Evolutionary conservation across 2,113 vertebrate genomes (phyloP), one percentile per base, ranked within the genome.

Genomic region (Cardinalis cardinalis): DNA sequence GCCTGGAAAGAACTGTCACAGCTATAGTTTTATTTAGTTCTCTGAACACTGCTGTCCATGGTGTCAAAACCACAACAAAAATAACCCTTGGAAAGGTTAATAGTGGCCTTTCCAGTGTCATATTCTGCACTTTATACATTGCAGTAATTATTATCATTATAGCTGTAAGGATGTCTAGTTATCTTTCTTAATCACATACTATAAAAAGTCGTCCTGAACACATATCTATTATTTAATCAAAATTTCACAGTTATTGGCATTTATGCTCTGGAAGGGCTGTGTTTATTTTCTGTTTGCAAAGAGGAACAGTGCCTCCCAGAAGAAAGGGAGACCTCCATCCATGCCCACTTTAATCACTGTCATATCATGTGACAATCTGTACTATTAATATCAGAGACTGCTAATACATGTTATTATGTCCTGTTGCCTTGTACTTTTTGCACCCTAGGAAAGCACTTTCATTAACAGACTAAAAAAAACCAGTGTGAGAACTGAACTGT

Each of bases 141-240:
- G 97, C 79, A 97, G 97, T 99, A 99, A 99, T 99, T 99, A 99
- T 99, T 98, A 98, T 99, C 98, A 99, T 99, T 99, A 99, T 91
- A 97, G 98, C 97, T 98, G 97, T 98, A 97, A 98, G 98, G 98
- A 99, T 98, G 98, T 98, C 98, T 98, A 98, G 98, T 98, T 98
- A 99, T 99, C 98, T 98, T 98, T 97, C 97, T 98, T 99, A 99
- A 98, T 99, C 98, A 98, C 98, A 99, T 97, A 95, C 97, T 97
- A 96, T 98, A 98, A 97, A 98, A 97, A 97, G 97, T 95, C 96
- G 98, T 98, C 97, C 97, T 98, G 97, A 99, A 98, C 99, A 98
- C 98, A 98, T 98, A 99, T 99, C 98, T 99, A 99, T 99, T 99
- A 99, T 99, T 99, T 98, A 99, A 99, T 99, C 99, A 99, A 99